Evolutionary conservation across 2,113 vertebrate genomes (phyloP), one percentile per base, ranked within the genome.

Genomic region (Sprattus sprattus): DNA sequence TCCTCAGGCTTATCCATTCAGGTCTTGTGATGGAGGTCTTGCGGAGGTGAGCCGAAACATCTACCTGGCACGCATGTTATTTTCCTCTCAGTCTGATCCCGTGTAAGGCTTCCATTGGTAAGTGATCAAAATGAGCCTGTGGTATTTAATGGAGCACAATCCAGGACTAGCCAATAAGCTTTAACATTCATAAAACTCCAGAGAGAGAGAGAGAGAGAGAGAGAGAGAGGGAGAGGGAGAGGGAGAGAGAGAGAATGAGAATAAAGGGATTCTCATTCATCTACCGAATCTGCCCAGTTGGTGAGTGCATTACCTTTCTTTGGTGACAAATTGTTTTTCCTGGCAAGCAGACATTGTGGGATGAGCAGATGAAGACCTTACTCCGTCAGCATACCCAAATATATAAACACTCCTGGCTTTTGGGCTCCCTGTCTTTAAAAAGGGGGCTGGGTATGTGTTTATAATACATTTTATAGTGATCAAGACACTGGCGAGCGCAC

Each of bases 381-480:
- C 54, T 85, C 25, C 2, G 7, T 67, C 28, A 46, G 67, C 18
- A 50, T 28, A 18, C 44, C 83, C 39, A 84, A 85, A 20, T 67
- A 50, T 25, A 71, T 81, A 83, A 86, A 86, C 80, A 47, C 75
- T 25, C 28, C 1, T 20, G 1, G 75, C 20, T 45, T 54, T 82
- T 81, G 50, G 75, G 44, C 71, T 28, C 22, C 22, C 22, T 81
- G 49, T 80, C 83, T 45, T 47, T 39, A 15, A 46, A 44, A 75
- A 50, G 71, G 28, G 50, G 44, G 10, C 39, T n/a, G 8, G 18
- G 10, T 13, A 18, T 8, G 18, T 45, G 57, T 83, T 75, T 49
- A 82, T 47, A 82, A 52, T 80, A 20, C 82, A 86, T 83, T 87
- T 88, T 67, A 71, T 45, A 64, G 71, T 82, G 45, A 84, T 85